phyloP scores from a whole-genome alignment of 2,888 invertebrate genomes.

The Hesperia comma region DNA sequence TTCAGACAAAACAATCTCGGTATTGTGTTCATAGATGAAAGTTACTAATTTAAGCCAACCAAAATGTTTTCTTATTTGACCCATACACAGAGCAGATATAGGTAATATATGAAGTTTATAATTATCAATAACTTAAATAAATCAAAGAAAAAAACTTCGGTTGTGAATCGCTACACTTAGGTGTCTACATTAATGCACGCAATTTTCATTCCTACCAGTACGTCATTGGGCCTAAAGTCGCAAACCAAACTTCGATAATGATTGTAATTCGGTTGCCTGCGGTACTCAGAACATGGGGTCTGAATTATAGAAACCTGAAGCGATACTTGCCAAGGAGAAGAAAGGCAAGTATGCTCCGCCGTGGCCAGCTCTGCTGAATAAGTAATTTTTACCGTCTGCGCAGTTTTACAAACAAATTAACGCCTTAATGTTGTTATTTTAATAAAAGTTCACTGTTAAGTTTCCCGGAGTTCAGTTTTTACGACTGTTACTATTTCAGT shows the following conservation, averaged over 20 bases:
- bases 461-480: slow-evolving; percentile 74
- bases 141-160: slow-evolving; percentile 4
- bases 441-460: slow-evolving; percentile 77
- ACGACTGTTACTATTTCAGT: slow-evolving; percentile 67
- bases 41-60: too few relatives aligned
- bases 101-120: too few relatives aligned
- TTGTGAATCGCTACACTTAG: background rate
- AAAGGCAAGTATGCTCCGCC: slow-evolving; percentile 58
- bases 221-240: slow-evolving; percentile 39
- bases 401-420: slow-evolving; percentile 83
- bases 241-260: slow-evolving; percentile 40
- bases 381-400: slow-evolving; percentile 80
- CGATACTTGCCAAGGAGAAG: slow-evolving; percentile 62
- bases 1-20: too few relatives aligned
- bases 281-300: slow-evolving; percentile 46
- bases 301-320: slow-evolving; percentile 75
- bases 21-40: too few relatives aligned
- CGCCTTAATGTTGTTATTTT: slow-evolving; percentile 81
- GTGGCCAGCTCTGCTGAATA: slow-evolving; percentile 75
- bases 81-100: too few relatives aligned
- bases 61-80: too few relatives aligned
- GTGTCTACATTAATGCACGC: slow-evolving; percentile 22
- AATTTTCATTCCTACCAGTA: slow-evolving; percentile 36
- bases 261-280: slow-evolving; percentile 41
- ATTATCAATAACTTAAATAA: background rate